Evolutionary conservation across 2,113 vertebrate species (phyloP), one percentile per base, ranked within the genome.

Genomic region (Oncorhynchus tshawytscha): DNA sequence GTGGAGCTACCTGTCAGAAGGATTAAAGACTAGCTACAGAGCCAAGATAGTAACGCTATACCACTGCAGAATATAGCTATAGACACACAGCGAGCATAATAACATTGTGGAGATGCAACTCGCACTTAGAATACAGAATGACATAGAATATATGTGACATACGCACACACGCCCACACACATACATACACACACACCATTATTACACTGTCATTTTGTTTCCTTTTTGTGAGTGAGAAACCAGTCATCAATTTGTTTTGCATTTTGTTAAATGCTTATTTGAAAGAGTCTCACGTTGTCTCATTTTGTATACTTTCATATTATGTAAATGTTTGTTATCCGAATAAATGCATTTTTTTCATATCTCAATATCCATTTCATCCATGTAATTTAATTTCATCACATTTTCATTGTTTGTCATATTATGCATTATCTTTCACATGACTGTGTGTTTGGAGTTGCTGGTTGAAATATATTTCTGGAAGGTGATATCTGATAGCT

Each of bases 1-100:
- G 92, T 99, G 86, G 94, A 96, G 87, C 86, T 99, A 67, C 96
- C 97, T 20, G 84, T 96, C 70, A 94, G 92, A 91, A 94, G 85
- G 82, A 77, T 69, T 0, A 75, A 18, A 24, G 8, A n/a, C 73
- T 18, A 13, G n/a, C 25, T 18, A 62, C 2, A 13, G 29, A 87
- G 85, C 51, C 82, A 89, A 76, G 87, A 78, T 81, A 88, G 86
- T 70, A 89, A 85, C 70, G n/a, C 2, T 5, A 12, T 70, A 12
- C 3, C 45, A 5, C 39, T 49, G 4, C 15, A 49, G 12, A 48
- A 49, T 29, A 68, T 9, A 31, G 15, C 9, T 22, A 39, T 60
- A 4, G 18, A 70, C 70, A 62, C 20, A 13, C 2, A 7, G 29
- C 25, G 25, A 31, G 29, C 24, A 31, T 12, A 11, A 29, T 54